A percentile compares a stretch with the other conserved stretches of the same genome.
These are phyloP conservation scores for Thalassoma bifasciatum DNA, from an alignment of 2,113 vertebrate species.

Conservation along the genomic window DNA sequence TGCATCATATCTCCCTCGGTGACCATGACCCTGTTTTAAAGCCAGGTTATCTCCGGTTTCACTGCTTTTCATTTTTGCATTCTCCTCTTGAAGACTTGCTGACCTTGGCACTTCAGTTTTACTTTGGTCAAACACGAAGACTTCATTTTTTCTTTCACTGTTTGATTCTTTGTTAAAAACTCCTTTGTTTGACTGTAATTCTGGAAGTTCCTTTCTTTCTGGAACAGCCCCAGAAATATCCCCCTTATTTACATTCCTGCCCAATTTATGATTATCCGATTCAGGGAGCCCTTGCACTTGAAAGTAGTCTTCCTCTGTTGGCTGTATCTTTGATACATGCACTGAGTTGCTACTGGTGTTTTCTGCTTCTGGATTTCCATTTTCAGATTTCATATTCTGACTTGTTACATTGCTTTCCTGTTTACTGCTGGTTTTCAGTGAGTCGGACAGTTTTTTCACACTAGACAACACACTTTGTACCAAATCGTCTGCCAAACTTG, in stretches of 20 bases:
- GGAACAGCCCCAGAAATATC: conserved; percentile 17
- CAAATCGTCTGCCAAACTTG: conserved; percentile 42
- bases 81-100: conserved; percentile 26
- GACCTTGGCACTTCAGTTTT: conserved; percentile 43
- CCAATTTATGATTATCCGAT: conserved; percentile 13
- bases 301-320: conserved; percentile 67
- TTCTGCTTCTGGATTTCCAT: conserved; percentile 28
- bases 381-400: conserved; percentile 27
- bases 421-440: conserved; percentile 37
- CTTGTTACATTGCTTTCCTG: conserved; percentile 6
- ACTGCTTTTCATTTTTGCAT: conserved; percentile 30
- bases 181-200: conserved; percentile 33
- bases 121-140: conserved; percentile 39
- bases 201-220: conserved; percentile 34
- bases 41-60: conserved; percentile 26
- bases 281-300: conserved; percentile 65
- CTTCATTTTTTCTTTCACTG: conserved; percentile 31
- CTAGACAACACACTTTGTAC: conserved; percentile 42
- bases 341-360: conserved; percentile 6
- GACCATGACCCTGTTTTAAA: conserved; percentile 50
- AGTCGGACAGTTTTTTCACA: conserved; percentile 49
- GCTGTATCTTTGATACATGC: conserved; percentile 19
- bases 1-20: conserved; percentile 25
- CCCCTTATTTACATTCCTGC: conserved; percentile 16
- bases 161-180: conserved; percentile 19